Evolutionary conservation across 2,888 invertebrate species (phyloP), one percentile per base, ranked within the genome.

Genomic region (Lutraria lutraria): DNA sequence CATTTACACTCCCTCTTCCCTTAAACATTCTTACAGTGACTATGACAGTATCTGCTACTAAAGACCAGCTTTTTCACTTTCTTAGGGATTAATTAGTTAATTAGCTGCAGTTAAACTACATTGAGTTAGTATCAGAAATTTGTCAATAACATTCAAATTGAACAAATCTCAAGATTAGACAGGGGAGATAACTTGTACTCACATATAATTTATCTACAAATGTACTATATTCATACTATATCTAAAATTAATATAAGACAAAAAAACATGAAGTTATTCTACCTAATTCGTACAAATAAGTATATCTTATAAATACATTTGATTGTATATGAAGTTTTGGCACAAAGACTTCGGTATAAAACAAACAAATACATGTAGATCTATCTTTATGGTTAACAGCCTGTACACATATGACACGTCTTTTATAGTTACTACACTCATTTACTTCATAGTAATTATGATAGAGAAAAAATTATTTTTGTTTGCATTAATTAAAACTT

Each of bases 31-130:
- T n/a, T n/a, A n/a, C n/a, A 25, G 6, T 25, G 1, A 56, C n/a
- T 68, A 25, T 25, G n/a, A 25, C 2, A 68, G n/a, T 25, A 68
- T 25, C 8, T n/a, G 25, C 12, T 68, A 68, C 12, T 25, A 68
- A 68, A 68, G 25, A 68, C 63, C n/a, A 68, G 25, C 63, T 25
- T 68, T 68, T 68, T 68, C 63, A 68, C 25, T 68, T 68, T 68
- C 63, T 0, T 13, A 25, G n/a, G n/a, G 25, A 25, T 68, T 25
- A 68, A 68, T 25, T 25, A 68, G 2, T n/a, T n/a, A n/a, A 68
- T 25, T 25, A 4, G 25, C 25, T 25, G n/a, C 60, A 21, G 63
- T 68, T 6, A 68, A 68, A 68, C 63, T n/a, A 68, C 25, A 68
- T 6, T 25, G n/a, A 63, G n/a, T 21, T 68, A 25, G 0, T 10